Conservation (phyloP, 2,888 invertebrate genomes). For the Fragum sueziense region DNA sequence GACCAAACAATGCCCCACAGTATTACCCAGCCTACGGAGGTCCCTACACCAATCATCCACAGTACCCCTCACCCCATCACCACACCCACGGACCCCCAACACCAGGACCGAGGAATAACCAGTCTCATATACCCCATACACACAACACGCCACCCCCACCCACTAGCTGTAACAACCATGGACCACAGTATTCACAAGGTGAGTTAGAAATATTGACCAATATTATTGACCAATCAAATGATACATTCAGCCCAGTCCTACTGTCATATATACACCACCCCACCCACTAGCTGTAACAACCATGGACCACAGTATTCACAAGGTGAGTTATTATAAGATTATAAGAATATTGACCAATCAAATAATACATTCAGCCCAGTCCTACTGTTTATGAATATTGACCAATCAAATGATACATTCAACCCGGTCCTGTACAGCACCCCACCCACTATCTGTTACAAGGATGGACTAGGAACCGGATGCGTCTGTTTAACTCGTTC, state of each 20-base stretch:
- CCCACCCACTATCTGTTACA: no score
- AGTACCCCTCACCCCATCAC: conserved; percentile 40
- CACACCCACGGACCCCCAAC: conserved; percentile 77
- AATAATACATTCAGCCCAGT: no score
- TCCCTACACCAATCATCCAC: conserved; percentile 66
- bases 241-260: no score
- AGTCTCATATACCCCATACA: conserved; percentile 82
- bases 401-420: no score
- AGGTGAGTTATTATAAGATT: no score
- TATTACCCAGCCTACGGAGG: conserved; percentile 86
- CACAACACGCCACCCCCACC: conserved; percentile 71
- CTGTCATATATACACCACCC: conserved; percentile 72
- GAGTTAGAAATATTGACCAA: no score
- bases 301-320: conserved; percentile 65
- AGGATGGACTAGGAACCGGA: no score
- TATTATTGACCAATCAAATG: no score
- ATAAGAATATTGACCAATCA: no score
- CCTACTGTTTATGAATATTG: no score
- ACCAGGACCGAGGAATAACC: conserved; percentile 84
- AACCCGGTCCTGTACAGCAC: no score
- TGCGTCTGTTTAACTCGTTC: no score
- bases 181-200: conserved; percentile 67
- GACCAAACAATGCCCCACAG: conserved; percentile 84
- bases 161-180: conserved; percentile 69
- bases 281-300: conserved; percentile 69